These are phyloP conservation scores for Acrocyrtus sp. DNA, from an alignment of 2,888 invertebrate species.

Conservation along the genomic window DNA sequence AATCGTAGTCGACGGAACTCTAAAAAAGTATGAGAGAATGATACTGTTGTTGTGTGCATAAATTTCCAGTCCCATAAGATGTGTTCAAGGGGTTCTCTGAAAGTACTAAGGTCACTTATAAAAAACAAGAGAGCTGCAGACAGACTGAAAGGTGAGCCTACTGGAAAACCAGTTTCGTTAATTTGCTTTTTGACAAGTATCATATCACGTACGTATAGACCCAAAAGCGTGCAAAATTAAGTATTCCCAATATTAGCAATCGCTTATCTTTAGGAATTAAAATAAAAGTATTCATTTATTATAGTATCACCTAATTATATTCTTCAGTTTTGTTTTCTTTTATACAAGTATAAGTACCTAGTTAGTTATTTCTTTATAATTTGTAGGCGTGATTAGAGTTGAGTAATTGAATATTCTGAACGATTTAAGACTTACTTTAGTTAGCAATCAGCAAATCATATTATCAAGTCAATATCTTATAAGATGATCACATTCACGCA, in stretches of 20 bases:
- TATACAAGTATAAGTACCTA: no score
- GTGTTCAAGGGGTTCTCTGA: conserved; percentile 10
- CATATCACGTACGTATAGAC: not conserved
- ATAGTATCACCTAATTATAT: not conserved
- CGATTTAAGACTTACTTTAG: no score
- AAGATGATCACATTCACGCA: no score
- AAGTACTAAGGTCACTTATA: conserved; percentile 1
- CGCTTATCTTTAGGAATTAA: not conserved
- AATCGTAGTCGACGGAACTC: not conserved
- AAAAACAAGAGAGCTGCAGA: conserved; percentile 9
- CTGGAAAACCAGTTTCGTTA: not conserved
- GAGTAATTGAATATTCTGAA: no score
- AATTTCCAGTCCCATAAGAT: conserved; percentile 16
- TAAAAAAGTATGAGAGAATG: not conserved
- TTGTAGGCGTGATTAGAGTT: no score
- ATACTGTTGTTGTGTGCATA: not conserved
- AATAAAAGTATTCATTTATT: not conserved
- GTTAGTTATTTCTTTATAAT: no score
- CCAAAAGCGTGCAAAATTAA: not conserved
- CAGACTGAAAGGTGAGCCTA: conserved; percentile 1
- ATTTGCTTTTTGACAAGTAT: not conserved
- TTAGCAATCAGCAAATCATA: no score
- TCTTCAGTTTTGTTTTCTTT: no score
- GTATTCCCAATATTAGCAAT: not conserved
- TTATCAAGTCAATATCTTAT: no score